Evolutionary conservation across 1,140 invertebrate genomes (phyloP).

Genomic region (Neoseiulus cucumeris): DNA sequence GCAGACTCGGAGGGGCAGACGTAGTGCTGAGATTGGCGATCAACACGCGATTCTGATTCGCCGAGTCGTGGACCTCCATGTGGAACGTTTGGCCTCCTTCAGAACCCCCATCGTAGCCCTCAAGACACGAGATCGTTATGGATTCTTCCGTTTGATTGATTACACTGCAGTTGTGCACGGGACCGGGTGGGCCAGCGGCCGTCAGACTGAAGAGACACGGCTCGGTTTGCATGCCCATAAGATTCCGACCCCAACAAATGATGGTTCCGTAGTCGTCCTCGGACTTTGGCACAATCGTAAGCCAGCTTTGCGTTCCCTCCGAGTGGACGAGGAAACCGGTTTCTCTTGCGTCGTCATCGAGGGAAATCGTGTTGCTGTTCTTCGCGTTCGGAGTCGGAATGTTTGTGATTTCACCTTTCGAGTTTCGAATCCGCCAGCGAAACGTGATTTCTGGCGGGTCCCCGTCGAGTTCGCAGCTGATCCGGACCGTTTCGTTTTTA

Average conservation of each 20-base stretch:
- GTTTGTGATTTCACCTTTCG: slow-evolving; percentile 8
- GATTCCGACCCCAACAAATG: slow-evolving; percentile 23
- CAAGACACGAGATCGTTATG: slow-evolving; percentile 48
- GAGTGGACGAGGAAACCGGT: slow-evolving; percentile 5
- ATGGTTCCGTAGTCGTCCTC: slow-evolving; percentile 21
- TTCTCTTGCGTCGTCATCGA: slow-evolving; percentile 10
- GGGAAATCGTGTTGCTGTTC: slow-evolving; percentile 1
- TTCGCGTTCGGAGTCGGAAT: neutral
- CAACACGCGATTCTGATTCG: slow-evolving; percentile 27
- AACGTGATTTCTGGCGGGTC: slow-evolving; percentile 37
- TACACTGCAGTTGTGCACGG: slow-evolving; percentile 21
- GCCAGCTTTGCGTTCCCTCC: slow-evolving; percentile 16
- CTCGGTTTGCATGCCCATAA: slow-evolving; percentile 20
- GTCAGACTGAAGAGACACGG: slow-evolving; percentile 21
- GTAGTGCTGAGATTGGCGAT: slow-evolving; percentile 30
- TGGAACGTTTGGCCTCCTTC: slow-evolving; percentile 44
- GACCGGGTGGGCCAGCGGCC: slow-evolving; percentile 20
- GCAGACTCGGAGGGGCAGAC: slow-evolving; percentile 13
- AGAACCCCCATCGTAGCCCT: slow-evolving; percentile 62
- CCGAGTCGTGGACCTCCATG: slow-evolving; percentile 45
- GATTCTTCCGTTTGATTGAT: slow-evolving; percentile 37
- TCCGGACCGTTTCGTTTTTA: slow-evolving; percentile 56
- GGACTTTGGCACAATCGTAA: slow-evolving; percentile 18
- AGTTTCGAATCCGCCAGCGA: slow-evolving; percentile 21
- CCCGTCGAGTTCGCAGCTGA: slow-evolving; percentile 62